These are phyloP conservation scores for Coranthus polyacanthus DNA, from an alignment of 2,797 vertebrate species.

Conservation along the genomic window DNA sequence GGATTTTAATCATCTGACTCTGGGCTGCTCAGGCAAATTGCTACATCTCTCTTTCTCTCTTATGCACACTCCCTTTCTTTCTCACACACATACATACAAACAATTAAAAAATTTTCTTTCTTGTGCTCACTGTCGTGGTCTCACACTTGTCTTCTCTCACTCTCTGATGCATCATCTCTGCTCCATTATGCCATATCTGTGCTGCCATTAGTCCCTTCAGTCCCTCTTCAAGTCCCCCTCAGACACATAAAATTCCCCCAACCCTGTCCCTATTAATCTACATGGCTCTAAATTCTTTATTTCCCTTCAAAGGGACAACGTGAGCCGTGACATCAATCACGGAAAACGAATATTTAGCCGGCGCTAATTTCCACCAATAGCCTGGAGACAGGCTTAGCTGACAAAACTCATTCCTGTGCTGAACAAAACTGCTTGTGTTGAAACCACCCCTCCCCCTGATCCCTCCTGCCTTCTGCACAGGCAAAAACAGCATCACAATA, in stretches of 20 bases:
- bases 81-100: conserved; percentile 42
- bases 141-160: conserved; percentile 66
- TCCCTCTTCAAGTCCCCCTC: conserved; percentile 73
- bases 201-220: conserved; percentile 76
- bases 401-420: conserved; percentile 87
- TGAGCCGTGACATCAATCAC: conserved; percentile 87
- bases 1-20: conserved; percentile 85
- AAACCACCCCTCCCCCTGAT: conserved; percentile 76
- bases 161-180: conserved; percentile 69
- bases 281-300: conserved; percentile 85
- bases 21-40: conserved; percentile 80
- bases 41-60: conserved; percentile 72
- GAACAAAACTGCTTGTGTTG: conserved; percentile 84
- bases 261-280: conserved; percentile 84
- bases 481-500: conserved; percentile 83
- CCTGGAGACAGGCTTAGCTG: conserved; percentile 88
- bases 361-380: conserved; percentile 88
- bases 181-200: conserved; percentile 76
- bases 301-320: conserved; percentile 87
- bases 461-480: conserved; percentile 76
- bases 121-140: conserved; percentile 73
- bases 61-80: conserved; percentile 17
- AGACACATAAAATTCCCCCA: conserved; percentile 72
- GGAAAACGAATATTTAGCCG: conserved; percentile 87
- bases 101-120: conserved; percentile 72